These are phyloP conservation scores for Sarcophaga bullata DNA, from an alignment of 1,140 invertebrate species.

Conservation along the genomic window DNA sequence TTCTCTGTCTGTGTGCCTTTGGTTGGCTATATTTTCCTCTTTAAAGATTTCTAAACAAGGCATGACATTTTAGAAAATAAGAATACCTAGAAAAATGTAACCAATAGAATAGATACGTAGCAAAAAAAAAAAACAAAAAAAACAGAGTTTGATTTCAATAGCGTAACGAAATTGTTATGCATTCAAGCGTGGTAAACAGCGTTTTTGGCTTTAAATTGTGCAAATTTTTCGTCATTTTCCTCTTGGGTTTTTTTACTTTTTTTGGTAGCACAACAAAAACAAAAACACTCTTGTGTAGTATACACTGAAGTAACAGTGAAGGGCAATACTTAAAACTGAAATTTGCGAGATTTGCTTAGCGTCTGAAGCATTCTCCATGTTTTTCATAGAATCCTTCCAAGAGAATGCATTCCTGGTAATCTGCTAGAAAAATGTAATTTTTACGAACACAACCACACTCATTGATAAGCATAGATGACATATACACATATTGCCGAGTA, in stretches of 20 bases:
- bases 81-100: background rate
- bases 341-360: too few species aligned
- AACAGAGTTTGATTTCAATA: conserved; percentile 16
- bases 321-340: background rate
- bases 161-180: conserved; percentile 35
- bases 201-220: conserved; percentile 40
- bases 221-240: conserved; percentile 40
- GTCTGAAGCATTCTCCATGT: too few species aligned
- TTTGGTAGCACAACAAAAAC: background rate
- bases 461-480: too few species aligned
- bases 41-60: conserved; percentile 4
- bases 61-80: background rate
- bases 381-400: too few species aligned
- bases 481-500: too few species aligned
- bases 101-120: background rate
- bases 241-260: conserved; percentile 10
- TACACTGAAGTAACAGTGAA: background rate
- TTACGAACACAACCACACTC: too few species aligned
- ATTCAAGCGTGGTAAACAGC: conserved; percentile 35
- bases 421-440: too few species aligned
- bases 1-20: background rate
- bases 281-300: background rate
- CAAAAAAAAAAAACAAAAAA: background rate
- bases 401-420: too few species aligned
- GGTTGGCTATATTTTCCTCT: background rate